These are phyloP conservation scores for Hippoglossus hippoglossus DNA, from an alignment of 2,797 vertebrate species.

Conservation along the genomic window DNA sequence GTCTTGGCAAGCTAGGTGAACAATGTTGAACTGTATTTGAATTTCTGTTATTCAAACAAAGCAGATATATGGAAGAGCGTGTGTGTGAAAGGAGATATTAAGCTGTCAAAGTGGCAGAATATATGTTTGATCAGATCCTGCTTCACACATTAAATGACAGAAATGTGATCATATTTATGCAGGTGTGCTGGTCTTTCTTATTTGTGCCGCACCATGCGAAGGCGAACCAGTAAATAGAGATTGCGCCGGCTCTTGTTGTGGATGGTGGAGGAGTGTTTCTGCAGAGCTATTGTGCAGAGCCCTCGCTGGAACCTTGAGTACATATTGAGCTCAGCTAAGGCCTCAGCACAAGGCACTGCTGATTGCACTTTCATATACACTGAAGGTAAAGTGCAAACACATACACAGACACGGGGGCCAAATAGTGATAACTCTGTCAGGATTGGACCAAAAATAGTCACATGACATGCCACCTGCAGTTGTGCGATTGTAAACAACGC, in stretches of 20 bases:
- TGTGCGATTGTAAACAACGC: no score
- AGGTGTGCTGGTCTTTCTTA: conserved; percentile 7
- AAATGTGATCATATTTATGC: neutral
- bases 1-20: conserved; percentile 23
- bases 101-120: neutral
- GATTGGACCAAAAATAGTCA: no score
- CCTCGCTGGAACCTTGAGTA: conserved; percentile 46
- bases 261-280: conserved; percentile 7
- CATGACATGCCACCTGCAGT: no score
- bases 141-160: conserved; percentile 1
- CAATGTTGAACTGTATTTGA: conserved; percentile 28
- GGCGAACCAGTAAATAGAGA: conserved; percentile 22
- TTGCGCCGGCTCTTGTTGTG: conserved; percentile 27
- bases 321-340: conserved; percentile 43
- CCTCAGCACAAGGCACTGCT: conserved; percentile 39
- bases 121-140: neutral
- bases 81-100: conserved; percentile 6
- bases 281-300: conserved; percentile 43
- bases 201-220: conserved; percentile 6
- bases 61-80: neutral
- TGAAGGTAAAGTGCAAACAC: neutral
- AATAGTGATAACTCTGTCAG: no score
- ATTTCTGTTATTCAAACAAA: conserved; percentile 20
- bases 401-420: neutral
- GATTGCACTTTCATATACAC: conserved; percentile 59